A percentile compares a stretch with the other conserved stretches of the same genome.
Evolutionary conservation across 2,888 invertebrate genomes (phyloP).

Genomic region (Andricus quercusramuli): DNA sequence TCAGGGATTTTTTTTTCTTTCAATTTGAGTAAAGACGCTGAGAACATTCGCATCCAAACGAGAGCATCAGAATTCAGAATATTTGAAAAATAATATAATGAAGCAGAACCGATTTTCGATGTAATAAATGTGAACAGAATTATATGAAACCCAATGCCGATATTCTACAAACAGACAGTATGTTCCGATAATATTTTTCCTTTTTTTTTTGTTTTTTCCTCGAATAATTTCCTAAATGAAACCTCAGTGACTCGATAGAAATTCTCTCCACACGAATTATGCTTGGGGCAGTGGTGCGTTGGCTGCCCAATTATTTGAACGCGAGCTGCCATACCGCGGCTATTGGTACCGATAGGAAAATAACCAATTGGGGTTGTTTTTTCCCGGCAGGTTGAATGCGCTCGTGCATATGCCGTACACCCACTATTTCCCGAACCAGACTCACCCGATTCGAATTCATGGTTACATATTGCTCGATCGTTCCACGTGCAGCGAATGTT

Average conservation of each 20-base stretch:
- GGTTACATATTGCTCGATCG: slow-evolving; percentile 34
- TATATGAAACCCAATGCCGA: background rate
- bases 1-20: no score
- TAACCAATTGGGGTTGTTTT: slow-evolving; percentile 39
- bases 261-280: slow-evolving; percentile 43
- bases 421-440: slow-evolving; percentile 27
- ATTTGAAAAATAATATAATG: background rate
- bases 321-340: slow-evolving; percentile 31
- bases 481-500: slow-evolving; percentile 32
- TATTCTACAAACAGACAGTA: background rate
- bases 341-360: slow-evolving; percentile 29
- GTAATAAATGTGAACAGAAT: background rate
- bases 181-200: background rate
- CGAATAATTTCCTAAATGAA: slow-evolving; percentile 45
- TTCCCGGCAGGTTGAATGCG: slow-evolving; percentile 26
- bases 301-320: slow-evolving; percentile 36
- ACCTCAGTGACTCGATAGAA: slow-evolving; percentile 47
- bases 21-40: no score
- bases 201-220: background rate
- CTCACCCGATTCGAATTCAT: slow-evolving; percentile 30
- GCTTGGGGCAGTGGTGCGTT: slow-evolving; percentile 38
- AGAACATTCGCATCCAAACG: no score
- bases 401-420: slow-evolving; percentile 25
- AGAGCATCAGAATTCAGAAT: background rate
- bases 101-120: background rate